These are phyloP conservation scores for Fregetta grallaria DNA, from an alignment of 2,113 vertebrate genomes.

Conservation along the genomic window DNA sequence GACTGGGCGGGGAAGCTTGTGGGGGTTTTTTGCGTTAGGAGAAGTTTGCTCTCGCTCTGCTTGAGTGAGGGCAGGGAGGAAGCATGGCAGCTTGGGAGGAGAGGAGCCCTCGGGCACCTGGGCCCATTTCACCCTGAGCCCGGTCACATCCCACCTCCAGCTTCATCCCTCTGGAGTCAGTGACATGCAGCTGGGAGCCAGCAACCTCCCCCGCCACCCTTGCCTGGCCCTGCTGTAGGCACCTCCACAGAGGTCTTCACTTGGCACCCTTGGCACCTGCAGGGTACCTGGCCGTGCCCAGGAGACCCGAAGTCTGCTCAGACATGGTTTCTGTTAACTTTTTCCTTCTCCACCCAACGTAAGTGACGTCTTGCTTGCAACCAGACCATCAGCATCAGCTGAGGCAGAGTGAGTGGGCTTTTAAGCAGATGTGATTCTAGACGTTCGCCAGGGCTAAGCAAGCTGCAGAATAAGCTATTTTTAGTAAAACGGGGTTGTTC, in stretches of 20 bases:
- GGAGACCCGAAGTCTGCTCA: neutral
- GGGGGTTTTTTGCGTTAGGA: neutral
- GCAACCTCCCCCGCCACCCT: neutral
- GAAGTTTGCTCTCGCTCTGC: neutral
- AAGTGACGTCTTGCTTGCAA: neutral
- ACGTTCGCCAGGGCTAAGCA: neutral
- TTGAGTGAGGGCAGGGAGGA: slow-evolving; percentile 23
- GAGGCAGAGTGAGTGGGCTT: neutral
- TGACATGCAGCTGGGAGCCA: neutral
- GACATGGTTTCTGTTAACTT: neutral
- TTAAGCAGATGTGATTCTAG: neutral
- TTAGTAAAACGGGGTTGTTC: neutral
- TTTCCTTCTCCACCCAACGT: neutral
- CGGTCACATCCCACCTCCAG: slow-evolving; percentile 37
- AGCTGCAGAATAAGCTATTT: neutral
- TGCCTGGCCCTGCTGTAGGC: neutral
- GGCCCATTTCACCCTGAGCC: slow-evolving; percentile 60
- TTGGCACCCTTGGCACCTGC: neutral
- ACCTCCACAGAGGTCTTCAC: too few species aligned
- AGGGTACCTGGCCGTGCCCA: neutral
- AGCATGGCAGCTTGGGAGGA: slow-evolving; percentile 46
- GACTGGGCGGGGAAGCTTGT: neutral
- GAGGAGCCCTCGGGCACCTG: slow-evolving; percentile 28
- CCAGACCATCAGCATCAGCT: neutral
- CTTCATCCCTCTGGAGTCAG: neutral